Percentiles rank a stretch among this genome's conserved stretches.
Evolutionary conservation across 1,140 invertebrate genomes (phyloP).

Genomic region (Rhagoletis zephyria): DNA sequence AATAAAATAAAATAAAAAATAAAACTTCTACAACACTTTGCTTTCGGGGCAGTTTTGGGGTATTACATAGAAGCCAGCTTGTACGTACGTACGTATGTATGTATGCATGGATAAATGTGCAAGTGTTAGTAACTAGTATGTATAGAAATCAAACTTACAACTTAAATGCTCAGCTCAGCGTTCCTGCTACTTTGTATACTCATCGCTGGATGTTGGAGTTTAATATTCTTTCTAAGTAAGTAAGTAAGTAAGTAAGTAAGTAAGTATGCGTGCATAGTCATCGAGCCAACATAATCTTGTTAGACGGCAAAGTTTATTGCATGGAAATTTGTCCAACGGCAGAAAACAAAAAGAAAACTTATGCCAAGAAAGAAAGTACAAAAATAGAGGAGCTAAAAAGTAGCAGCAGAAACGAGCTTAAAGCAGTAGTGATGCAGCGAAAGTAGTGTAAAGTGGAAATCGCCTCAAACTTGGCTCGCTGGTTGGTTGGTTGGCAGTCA

Average conservation of each 20-base stretch:
- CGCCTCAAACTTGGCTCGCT: not conserved
- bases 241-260: not conserved
- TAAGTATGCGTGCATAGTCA: not conserved
- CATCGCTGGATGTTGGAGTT: not conserved
- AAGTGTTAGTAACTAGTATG: too few species aligned
- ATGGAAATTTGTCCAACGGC: slow-evolving; percentile 38
- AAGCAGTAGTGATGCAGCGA: not conserved
- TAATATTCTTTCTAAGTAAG: not conserved
- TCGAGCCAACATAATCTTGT: slow-evolving; percentile 45
- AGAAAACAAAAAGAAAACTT: not conserved
- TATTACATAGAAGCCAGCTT: not conserved
- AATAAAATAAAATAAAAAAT: too few species aligned
- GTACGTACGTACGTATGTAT: not conserved
- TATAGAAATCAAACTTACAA: not conserved
- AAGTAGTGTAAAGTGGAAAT: not conserved
- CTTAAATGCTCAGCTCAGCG: not conserved
- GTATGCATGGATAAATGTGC: too few species aligned
- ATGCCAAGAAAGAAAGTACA: slow-evolving; percentile 16
- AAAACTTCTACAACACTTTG: not conserved
- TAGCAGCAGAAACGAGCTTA: not conserved
- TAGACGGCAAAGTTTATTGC: slow-evolving; percentile 41
- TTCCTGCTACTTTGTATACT: slow-evolving; percentile 7
- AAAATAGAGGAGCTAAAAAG: not conserved
- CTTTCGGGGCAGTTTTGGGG: not conserved
- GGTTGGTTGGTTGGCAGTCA: not conserved